phyloP scores from a whole-genome alignment of 2,113 vertebrate species.

The Nesoenas mayeri region DNA sequence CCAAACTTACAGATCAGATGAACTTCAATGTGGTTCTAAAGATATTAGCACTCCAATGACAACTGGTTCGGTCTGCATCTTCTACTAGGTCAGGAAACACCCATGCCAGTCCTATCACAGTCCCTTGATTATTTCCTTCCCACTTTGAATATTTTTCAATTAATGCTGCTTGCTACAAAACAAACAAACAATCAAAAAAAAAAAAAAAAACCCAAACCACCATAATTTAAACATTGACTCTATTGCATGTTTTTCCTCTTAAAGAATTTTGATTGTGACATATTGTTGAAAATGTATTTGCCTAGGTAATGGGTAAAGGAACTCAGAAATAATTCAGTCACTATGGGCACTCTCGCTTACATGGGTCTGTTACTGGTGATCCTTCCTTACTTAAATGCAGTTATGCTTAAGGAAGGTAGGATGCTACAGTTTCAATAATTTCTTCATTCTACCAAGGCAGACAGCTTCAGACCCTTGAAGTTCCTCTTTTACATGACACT shows the following conservation, averaged over 20 bases:
- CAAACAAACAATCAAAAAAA: background rate
- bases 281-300: background rate
- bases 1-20: background rate
- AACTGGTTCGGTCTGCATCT: background rate
- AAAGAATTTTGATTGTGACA: background rate
- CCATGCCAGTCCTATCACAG: background rate
- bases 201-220: fast-evolving
- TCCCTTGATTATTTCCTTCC: background rate
- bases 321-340: background rate
- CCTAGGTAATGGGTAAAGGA: background rate
- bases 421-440: background rate
- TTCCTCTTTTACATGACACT: background rate
- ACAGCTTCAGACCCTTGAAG: background rate
- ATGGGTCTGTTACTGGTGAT: background rate
- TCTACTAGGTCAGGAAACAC: background rate
- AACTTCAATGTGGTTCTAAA: background rate
- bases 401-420: background rate
- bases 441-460: background rate
- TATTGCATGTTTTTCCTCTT: background rate
- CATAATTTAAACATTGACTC: background rate
- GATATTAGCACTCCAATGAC: background rate
- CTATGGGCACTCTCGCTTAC: background rate
- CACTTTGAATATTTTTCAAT: background rate
- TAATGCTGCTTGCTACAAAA: background rate
- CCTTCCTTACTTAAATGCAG: background rate